Conservation (phyloP, 2,888 invertebrate genomes). For the Leptopilina myrica region DNA sequence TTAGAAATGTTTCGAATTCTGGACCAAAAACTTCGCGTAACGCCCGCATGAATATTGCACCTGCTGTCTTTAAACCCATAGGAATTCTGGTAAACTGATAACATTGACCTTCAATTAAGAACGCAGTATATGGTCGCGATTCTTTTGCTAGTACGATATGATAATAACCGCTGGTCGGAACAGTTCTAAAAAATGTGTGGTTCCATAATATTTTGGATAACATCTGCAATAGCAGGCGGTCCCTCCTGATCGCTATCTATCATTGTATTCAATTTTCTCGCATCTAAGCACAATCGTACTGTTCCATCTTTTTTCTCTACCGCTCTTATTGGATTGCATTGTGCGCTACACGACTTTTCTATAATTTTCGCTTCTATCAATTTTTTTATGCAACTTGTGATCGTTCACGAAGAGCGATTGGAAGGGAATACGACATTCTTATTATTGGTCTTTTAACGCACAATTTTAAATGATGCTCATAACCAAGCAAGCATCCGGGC, state of each 20-base stretch:
- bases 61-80: not conserved
- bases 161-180: not conserved
- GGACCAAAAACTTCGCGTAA: not conserved
- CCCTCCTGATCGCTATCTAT: constrained; percentile 12
- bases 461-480: not conserved
- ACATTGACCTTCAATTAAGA: not conserved
- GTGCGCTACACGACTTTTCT: constrained; percentile 60
- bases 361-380: constrained; percentile 65
- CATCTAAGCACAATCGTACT: constrained; percentile 14
- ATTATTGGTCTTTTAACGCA: not conserved
- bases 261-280: constrained; percentile 9
- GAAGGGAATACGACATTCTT: not conserved
- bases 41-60: not conserved
- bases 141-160: not conserved
- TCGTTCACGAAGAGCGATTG: not conserved
- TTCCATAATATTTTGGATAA: constrained; percentile 11
- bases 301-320: constrained; percentile 19
- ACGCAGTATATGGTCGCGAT: constrained; percentile 34
- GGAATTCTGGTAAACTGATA: not conserved
- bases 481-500: not conserved
- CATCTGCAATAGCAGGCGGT: not conserved
- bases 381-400: constrained; percentile 53
- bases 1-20: not conserved
- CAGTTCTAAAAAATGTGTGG: not conserved
- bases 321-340: constrained; percentile 57